Base-by-base conservation (phyloP, 2,113 vertebrate genomes). In the Heterocephalus glaber region DNA sequence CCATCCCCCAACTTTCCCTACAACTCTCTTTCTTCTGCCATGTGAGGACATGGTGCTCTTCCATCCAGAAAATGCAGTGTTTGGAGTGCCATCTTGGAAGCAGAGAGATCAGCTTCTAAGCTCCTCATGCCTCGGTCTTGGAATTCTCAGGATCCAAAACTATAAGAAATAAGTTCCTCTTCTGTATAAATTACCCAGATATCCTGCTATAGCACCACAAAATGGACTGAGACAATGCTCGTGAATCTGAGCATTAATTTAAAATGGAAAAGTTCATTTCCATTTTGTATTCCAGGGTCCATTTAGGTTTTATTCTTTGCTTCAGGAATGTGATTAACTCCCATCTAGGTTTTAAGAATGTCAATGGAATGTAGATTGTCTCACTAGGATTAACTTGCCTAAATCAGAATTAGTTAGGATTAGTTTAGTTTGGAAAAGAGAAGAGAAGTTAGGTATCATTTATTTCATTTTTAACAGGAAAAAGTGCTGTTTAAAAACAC, bases 221-320 rank as follows among this genome's bases (percentile, higher is more conserved):
- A 82, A 44, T 33, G 24, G 11, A 28, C 33, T 0, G 30, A 33
- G 52, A 41, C 9, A 49, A 26, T 60, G 19, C 8, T 49, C 13
- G 24, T 61, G 26, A 49, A 35, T 86, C 38, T 79, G 26, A 24
- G 54, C 24, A 24, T 0, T 16, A 44, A 26, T 58, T 68, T 61
- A 35, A 74, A 74, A 63, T 7, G 9, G 60, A 90, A 58, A 82
- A 61, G 17, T 70, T 44, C 44, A 6, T 76, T 82, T 94, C 44
- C 12, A 14, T 70, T 92, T 63, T 81, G 33, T 7, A 28, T 56
- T 68, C 24, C 49, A 49, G 81, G 68, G 58, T 86, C 80, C 33
- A 14, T 30, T 90, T 88, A 72, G 49, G 83, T 90, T 94, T 90
- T 82, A 70, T 49, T 85, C 44, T 83, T 96, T 65, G 77, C 77